phyloP scores from a whole-genome alignment of 2,797 vertebrate species.

The Myripristis murdjan region DNA sequence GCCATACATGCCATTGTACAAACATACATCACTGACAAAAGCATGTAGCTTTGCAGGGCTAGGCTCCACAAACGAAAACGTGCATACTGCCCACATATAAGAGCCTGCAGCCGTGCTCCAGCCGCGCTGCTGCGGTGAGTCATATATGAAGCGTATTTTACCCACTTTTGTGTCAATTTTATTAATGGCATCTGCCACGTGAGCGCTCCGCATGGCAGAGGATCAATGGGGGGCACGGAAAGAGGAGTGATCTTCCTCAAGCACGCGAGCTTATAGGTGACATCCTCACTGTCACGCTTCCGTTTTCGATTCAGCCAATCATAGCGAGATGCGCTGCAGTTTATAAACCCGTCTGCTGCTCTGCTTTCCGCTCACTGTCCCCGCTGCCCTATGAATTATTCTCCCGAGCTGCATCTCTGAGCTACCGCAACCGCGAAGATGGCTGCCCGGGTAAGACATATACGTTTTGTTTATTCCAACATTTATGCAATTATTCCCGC shows the following conservation, averaged over 20 bases:
- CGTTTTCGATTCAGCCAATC: slow-evolving; percentile 68
- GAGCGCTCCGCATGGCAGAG: slow-evolving; percentile 6
- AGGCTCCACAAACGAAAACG: too few relatives aligned
- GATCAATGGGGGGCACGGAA: background rate
- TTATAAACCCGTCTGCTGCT: slow-evolving; percentile 64
- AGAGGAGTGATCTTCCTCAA: slow-evolving; percentile 7
- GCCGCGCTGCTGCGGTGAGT: too few relatives aligned
- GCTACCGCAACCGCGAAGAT: slow-evolving; percentile 76
- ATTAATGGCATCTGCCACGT: slow-evolving; percentile 26
- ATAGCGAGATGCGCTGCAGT: slow-evolving; percentile 49
- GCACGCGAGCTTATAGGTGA: slow-evolving; percentile 34
- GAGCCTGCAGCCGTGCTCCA: too few relatives aligned
- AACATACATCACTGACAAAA: too few relatives aligned
- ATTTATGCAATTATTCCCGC: background rate
- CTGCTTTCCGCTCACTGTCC: slow-evolving; percentile 35
- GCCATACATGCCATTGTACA: too few relatives aligned
- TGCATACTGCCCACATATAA: background rate
- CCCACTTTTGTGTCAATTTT: too few relatives aligned
- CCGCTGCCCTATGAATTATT: slow-evolving; percentile 44
- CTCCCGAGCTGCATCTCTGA: slow-evolving; percentile 54
- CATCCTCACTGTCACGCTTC: slow-evolving; percentile 44
- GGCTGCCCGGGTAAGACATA: slow-evolving; percentile 85
- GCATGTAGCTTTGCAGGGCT: too few relatives aligned
- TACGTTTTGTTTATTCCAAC: background rate
- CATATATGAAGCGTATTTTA: background rate